Evolutionary conservation across 23 tunicate genomes (phyloP).

Genomic region (Diplosoma virens): DNA sequence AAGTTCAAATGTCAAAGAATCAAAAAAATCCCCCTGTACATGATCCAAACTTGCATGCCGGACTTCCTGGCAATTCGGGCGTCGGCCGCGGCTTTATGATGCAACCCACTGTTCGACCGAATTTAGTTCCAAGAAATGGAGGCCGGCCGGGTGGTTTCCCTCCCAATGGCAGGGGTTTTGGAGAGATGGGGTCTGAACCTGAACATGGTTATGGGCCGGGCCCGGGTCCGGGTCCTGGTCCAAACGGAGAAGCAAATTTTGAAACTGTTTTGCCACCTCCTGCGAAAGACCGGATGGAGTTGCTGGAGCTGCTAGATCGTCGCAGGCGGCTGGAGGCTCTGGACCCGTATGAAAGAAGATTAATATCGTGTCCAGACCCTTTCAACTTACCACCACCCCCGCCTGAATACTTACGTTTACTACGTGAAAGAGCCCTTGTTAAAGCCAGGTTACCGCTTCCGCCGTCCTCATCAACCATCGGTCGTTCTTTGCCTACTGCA

Average conservation of each 20-base stretch:
- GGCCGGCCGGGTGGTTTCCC: conserved; percentile 28
- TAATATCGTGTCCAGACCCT: conserved; percentile 85
- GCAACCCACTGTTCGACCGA: conserved; percentile 28
- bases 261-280: conserved; percentile 67
- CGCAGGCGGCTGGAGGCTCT: conserved; percentile 80
- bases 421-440: conserved; percentile 81
- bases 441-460: conserved; percentile 80
- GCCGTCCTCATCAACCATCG: conserved; percentile 42
- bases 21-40: conserved; percentile 27
- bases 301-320: conserved; percentile 77
- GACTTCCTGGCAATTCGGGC: conserved; percentile 42
- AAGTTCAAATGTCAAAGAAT: conserved; percentile 86
- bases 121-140: conserved; percentile 3
- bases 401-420: conserved; percentile 76
- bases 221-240: conserved; percentile 28
- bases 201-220: conserved; percentile 49
- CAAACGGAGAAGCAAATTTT: conserved; percentile 35
- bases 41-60: background rate
- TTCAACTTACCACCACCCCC: conserved; percentile 93
- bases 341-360: conserved; percentile 82
- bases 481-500: conserved; percentile 55
- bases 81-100: conserved; percentile 33
- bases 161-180: conserved; percentile 15
- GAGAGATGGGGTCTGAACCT: conserved; percentile 5
- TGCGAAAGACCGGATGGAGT: conserved; percentile 86